These are phyloP conservation scores for Meles meles DNA, from an alignment of 2,113 vertebrate genomes.

Conservation along the genomic window DNA sequence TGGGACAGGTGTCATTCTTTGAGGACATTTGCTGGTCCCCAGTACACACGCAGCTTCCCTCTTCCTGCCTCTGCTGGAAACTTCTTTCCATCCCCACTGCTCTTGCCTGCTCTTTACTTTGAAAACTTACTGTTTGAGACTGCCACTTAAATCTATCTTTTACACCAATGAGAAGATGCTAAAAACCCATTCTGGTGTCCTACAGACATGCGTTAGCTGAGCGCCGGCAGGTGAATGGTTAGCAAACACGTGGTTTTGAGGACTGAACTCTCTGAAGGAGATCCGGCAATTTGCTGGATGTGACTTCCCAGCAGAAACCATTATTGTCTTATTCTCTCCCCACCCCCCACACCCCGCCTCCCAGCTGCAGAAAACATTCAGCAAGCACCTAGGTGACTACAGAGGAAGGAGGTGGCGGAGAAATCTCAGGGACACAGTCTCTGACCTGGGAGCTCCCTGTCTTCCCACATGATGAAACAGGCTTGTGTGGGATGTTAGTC, in stretches of 20 bases:
- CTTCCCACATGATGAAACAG: neutral
- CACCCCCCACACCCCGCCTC: too few species aligned
- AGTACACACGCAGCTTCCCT: accelerated
- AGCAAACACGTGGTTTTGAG: neutral
- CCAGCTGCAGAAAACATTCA: neutral
- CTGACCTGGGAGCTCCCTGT: neutral
- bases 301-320: neutral
- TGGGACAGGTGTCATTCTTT: neutral
- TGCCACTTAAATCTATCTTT: neutral
- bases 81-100: neutral
- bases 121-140: neutral
- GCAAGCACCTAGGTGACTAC: neutral
- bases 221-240: neutral
- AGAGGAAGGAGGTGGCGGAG: neutral
- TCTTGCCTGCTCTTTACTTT: neutral
- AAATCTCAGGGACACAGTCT: neutral
- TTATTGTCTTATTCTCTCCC: neutral
- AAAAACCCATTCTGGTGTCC: too few species aligned
- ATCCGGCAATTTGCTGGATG: neutral
- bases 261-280: neutral
- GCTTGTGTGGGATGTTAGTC: neutral
- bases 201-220: neutral
- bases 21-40: neutral
- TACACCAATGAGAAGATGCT: neutral
- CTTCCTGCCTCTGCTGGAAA: neutral